phyloP scores from a whole-genome alignment of 2,113 vertebrate species.

The Falco punctatus region DNA sequence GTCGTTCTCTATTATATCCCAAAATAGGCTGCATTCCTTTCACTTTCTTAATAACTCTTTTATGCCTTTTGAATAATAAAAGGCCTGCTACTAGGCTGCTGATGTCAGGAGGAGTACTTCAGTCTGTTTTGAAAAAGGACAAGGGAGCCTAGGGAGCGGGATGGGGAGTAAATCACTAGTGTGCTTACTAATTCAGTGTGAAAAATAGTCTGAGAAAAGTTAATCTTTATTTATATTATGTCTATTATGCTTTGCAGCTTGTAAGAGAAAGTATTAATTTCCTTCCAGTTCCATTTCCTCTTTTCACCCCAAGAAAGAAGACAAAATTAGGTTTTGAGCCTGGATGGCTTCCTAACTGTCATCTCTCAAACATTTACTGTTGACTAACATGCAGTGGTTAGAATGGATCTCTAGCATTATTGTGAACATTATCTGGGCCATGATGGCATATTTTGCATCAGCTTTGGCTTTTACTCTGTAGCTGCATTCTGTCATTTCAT shows the following conservation, averaged over 20 bases:
- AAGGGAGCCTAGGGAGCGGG: not conserved
- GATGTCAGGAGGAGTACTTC: not conserved
- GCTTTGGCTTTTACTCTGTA: not conserved
- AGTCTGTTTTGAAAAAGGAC: not conserved
- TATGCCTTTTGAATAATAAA: not conserved
- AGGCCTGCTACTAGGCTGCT: not conserved
- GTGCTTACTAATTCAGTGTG: not conserved
- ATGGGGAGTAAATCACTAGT: not conserved
- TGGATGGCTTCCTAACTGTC: not conserved
- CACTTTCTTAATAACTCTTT: not conserved
- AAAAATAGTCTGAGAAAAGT: not conserved
- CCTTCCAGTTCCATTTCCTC: not conserved
- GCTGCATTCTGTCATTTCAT: slow-evolving; percentile 27
- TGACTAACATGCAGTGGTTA: not conserved
- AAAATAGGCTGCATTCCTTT: not conserved
- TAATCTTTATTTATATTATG: not conserved
- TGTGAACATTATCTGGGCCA: not conserved
- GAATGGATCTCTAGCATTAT: not conserved
- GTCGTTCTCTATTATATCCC: not conserved
- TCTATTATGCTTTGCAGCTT: not conserved
- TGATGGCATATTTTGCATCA: not conserved
- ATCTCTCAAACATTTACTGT: not conserved
- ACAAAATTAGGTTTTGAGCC: not conserved
- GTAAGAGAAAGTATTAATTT: not conserved
- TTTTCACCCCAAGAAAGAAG: not conserved